A percentile compares a stretch with the other conserved stretches of the same genome.
Conservation (phyloP, 2,888 invertebrate species). For the Agriotes lineatus region DNA sequence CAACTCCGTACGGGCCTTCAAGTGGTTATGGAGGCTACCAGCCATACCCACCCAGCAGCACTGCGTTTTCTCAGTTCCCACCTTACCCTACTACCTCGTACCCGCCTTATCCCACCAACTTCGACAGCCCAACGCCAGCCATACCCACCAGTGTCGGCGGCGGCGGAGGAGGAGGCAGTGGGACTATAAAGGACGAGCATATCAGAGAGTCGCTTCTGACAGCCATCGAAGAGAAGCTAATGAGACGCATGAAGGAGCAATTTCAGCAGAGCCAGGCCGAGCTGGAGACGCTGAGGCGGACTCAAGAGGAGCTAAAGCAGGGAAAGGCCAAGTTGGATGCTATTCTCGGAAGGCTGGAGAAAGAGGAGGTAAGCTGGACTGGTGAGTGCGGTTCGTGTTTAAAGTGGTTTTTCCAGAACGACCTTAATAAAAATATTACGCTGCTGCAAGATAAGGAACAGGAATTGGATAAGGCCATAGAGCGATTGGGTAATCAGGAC, state of each 20-base stretch:
- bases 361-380: constrained; percentile 72
- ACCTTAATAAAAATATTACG: constrained; percentile 86
- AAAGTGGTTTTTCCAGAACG: constrained; percentile 68
- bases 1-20: constrained; percentile 42
- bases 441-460: constrained; percentile 88
- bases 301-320: constrained; percentile 87
- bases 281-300: constrained; percentile 87
- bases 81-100: constrained; percentile 65
- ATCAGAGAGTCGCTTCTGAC: constrained; percentile 93
- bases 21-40: constrained; percentile 53
- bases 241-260: constrained; percentile 88
- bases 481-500: constrained; percentile 81
- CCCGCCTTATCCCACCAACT: constrained; percentile 51
- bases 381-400: background rate
- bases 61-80: constrained; percentile 58
- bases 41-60: constrained; percentile 58
- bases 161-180: constrained; percentile 70
- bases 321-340: constrained; percentile 87
- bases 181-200: constrained; percentile 95
- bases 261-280: constrained; percentile 93
- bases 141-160: constrained; percentile 62
- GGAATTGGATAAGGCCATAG: constrained; percentile 85
- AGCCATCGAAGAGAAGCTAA: constrained; percentile 95
- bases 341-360: constrained; percentile 81
- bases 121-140: constrained; percentile 59